Base-by-base conservation (phyloP, 2,888 invertebrate species). In the Palloptera scutellata region DNA sequence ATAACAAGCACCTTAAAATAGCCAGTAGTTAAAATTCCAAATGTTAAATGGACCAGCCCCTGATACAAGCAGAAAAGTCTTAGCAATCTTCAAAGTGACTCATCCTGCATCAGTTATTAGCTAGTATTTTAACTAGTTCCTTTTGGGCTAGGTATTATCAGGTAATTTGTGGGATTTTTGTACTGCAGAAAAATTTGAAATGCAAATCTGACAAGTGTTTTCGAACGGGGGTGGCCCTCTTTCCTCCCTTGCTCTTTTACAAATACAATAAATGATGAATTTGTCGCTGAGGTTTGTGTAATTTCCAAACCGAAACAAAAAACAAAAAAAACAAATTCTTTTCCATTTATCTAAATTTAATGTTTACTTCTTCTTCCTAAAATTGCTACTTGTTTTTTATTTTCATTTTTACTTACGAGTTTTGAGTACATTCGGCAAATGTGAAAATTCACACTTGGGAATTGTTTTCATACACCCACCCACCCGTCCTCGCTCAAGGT, bases 171-270 rank as follows among this genome's bases (percentile, higher is more conserved):
- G n/a, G n/a, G n/a, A n/a, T n/a, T n/a, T n/a, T n/a, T n/a, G n/a
- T n/a, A n/a, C n/a, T n/a, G n/a, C n/a, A n/a, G n/a, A n/a, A n/a
- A 58, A 64, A 64, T 64, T 58, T 64, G 52, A 64, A 52, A 64
- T 64, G 59, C 52, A 64, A 64, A 64, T 64, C 64, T 58, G 64
- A 59, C 64, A 64, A 64, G 64, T 64, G 64, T 59, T 64, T 64
- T 58, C 41, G 30, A 4, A 30, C n/a, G 55, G 30, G 11, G 43
- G 20, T 30, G 30, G 2, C 9, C 41, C 40, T 54, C 20, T 45
- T 42, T 17, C 40, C 11, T 51, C 19, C 17, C 15, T 41, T 48
- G 17, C 5, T 40, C 9, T 9, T 42, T 51, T 51, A 51, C 30
- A 30, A 30, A 30, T 30, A 30, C 30, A 30, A 30, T 64, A 57